Base-by-base conservation (phyloP, 2,113 vertebrate species). In the Cercocebus atys region DNA sequence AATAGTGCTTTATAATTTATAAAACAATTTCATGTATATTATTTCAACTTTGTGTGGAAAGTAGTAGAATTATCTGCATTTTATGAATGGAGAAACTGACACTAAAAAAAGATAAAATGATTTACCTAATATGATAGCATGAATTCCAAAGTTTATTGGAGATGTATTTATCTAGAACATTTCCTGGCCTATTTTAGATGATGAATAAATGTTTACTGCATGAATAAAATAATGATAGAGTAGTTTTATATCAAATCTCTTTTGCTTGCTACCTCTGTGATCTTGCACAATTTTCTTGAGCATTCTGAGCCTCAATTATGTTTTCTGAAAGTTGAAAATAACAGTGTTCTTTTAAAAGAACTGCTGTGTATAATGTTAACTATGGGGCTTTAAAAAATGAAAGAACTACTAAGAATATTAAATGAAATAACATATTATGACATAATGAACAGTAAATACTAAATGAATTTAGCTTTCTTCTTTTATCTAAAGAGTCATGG, bases 381-480 rank as follows among this genome's bases (percentile, higher is more conserved):
- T 64, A 30, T 64, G 61, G 27, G 27, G 12, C 61, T 32, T 64
- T 64, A 30, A 64, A 30, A 64, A 64, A 14, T 64, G 61, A 64
- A 64, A 64, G 27, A 64, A 64, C 27, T 64, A 64, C 27, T 79
- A 45, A 55, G 12, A 8, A 43, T 17, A 27, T 79, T 75, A 61
- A 64, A 23, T 64, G 94, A 16, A 96, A 82, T 55, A 68, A 13
- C 27, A 81, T 35, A 22, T 82, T 35, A 25, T 73, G n/a, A 38
- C 22, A 70, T 59, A 94, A 80, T 64, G 35, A 80, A 40, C 3
- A 83, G 1, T 84, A 18, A 14, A 16, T n/a, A 12, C 2, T 78
- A 61, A 88, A 45, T 90, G 90, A 70, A 94, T 61, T 79, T 81
- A 52, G 6, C 72, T 68, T 84, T 43, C 23, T 96, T 95, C 7